phyloP scores from a whole-genome alignment of 2,888 invertebrate species.

The Calephelis perditalis region DNA sequence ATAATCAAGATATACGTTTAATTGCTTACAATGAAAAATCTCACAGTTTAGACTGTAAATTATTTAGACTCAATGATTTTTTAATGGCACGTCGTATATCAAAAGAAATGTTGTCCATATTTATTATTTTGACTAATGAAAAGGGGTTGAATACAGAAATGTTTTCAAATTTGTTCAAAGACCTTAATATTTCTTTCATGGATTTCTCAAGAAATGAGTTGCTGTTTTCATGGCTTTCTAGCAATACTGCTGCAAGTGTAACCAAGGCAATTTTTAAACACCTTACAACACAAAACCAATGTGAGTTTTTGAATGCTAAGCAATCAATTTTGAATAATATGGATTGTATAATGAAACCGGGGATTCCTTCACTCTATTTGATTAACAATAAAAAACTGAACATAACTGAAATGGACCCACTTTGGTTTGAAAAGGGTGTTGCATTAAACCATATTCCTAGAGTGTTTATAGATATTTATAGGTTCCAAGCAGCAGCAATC shows the following conservation, averaged over 20 bases:
- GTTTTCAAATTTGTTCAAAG: background rate
- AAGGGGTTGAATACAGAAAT: background rate
- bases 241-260: background rate
- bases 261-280: background rate
- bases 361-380: slow-evolving; percentile 14
- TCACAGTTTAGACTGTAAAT: slow-evolving; percentile 7
- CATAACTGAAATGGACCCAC: slow-evolving; percentile 28
- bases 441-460: slow-evolving; percentile 28
- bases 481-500: slow-evolving; percentile 22
- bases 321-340: background rate
- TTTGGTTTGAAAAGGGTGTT: slow-evolving; percentile 39
- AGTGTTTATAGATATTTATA: slow-evolving; percentile 31
- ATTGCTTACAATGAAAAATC: slow-evolving; percentile 28
- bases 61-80: slow-evolving; percentile 4
- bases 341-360: background rate
- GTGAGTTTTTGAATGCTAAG: background rate
- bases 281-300: background rate
- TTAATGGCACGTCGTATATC: background rate
- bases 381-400: slow-evolving; percentile 22
- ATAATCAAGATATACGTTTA: background rate
- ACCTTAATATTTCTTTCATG: background rate
- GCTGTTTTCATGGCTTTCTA: background rate
- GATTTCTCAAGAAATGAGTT: background rate
- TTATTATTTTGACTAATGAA: background rate
- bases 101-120: background rate